Conservation (phyloP, 2,797 vertebrate species). For the Phaenicophaeus curvirostris region DNA sequence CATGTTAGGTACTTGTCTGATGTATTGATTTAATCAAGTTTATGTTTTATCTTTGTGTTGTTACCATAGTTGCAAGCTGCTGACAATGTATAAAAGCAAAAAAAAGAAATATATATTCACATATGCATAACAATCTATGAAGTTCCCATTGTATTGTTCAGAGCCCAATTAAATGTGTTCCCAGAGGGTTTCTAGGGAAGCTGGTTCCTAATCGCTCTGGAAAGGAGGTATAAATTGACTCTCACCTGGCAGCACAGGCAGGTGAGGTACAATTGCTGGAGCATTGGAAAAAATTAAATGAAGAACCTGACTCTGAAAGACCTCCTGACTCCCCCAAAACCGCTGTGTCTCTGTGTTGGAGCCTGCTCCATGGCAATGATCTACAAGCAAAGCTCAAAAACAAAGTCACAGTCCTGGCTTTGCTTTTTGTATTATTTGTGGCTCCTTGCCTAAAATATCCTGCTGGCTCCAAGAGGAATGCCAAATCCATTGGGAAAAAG, state of each 20-base stretch:
- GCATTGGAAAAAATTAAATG: not conserved
- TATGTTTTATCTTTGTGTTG: slow-evolving; percentile 13
- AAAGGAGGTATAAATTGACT: not conserved
- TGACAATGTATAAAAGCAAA: slow-evolving; percentile 3
- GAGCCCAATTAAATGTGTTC: not conserved
- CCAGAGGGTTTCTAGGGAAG: not conserved
- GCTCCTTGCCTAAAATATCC: slow-evolving; percentile 15
- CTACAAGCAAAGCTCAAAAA: not conserved
- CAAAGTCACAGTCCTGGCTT: not conserved
- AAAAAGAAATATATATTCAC: not conserved
- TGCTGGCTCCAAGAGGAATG: not conserved
- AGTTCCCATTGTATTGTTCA: not conserved
- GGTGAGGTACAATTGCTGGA: not conserved
- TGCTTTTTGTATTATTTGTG: not conserved
- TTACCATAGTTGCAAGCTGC: slow-evolving; percentile 53
- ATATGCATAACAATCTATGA: not conserved
- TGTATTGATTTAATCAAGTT: slow-evolving; percentile 41
- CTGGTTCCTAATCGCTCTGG: not conserved
- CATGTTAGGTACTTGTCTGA: not conserved
- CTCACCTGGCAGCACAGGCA: not conserved
- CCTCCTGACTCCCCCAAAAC: not conserved
- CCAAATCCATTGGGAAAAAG: not conserved
- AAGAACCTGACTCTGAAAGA: not conserved
- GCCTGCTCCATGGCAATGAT: not conserved
- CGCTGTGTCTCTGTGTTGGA: not conserved